These are phyloP conservation scores for Yasuhikotakia modesta DNA, from an alignment of 2,797 vertebrate genomes.

Conservation along the genomic window DNA sequence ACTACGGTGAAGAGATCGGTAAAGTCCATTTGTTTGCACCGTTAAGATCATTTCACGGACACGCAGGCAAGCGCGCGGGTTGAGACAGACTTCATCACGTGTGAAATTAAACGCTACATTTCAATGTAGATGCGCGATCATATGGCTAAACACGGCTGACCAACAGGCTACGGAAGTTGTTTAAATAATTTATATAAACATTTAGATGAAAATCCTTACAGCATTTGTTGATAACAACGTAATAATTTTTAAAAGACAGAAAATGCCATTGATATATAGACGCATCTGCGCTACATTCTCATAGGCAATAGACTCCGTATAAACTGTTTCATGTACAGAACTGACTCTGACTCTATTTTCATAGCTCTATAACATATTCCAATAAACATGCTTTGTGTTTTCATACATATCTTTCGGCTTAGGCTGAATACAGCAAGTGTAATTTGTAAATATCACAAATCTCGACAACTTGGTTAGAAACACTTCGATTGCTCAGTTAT, in stretches of 20 bases:
- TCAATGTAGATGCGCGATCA: neutral
- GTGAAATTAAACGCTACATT: conserved; percentile 2
- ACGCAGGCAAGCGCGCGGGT: neutral
- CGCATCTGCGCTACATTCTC: neutral
- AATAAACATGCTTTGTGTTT: neutral
- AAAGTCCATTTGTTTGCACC: conserved; percentile 4
- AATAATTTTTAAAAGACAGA: neutral
- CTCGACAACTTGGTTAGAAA: conserved; percentile 26
- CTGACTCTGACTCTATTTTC: too few species aligned
- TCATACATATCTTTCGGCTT: neutral
- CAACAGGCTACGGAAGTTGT: neutral
- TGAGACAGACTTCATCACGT: conserved; percentile 9
- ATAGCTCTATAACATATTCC: neutral
- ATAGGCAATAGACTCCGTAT: neutral
- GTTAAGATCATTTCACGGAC: neutral
- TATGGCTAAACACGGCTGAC: neutral
- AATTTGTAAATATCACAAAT: neutral
- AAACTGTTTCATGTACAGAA: too few species aligned
- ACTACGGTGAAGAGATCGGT: too few species aligned
- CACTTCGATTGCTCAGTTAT: conserved; percentile 16
- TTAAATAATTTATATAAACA: neutral
- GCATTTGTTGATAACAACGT: neutral
- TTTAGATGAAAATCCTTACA: neutral
- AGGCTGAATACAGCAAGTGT: neutral
- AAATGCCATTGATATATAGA: neutral